Evolutionary conservation across 2,113 vertebrate species (phyloP), one percentile per base, ranked within the genome.

Genomic region (Pimephales promelas): DNA sequence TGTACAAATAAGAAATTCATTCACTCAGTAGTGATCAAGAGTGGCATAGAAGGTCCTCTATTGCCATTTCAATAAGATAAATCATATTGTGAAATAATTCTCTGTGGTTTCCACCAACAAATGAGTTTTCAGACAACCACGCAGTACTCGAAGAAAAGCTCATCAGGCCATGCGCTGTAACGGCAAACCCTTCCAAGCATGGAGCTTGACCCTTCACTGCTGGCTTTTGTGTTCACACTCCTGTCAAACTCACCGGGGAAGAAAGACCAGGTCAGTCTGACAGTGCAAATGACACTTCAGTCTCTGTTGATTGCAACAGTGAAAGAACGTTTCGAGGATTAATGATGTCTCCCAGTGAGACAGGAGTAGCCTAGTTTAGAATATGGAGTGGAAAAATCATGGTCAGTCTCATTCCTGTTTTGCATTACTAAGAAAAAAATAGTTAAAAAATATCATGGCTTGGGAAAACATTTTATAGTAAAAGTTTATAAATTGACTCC

Each of bases 121-220:
- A 70, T 61, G 70, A 43, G 14, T 49, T 62, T 66, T 66, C 20
- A 76, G 76, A 40, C 76, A n/a, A 45, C 73, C 61, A 80, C 2
- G 49, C 74, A 26, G 79, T 0, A 36, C 34, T 72, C 64, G 8
- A 64, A 89, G 49, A 84, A 81, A 74, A 61, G 81, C 79, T 88
- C 90, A 88, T 90, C 90, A 80, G 74, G 54, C 75, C 84, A 86
- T 88, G 80, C 56, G 59, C 82, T 86, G 84, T 89, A 74, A 88
- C 22, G 56, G 79, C 89, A 89, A 88, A 87, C 85, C 68, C 85
- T 86, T 87, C 90, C 89, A 90, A 88, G 85, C 61, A 59, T 88
- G 87, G 59, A 76, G 34, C 84, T 93, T 93, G 91, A 88, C 91
- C 90, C 83, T 72, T 77, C 72, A 45, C 71, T 83, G 79, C 59